Evolutionary conservation across 2,888 invertebrate genomes (phyloP).

Genomic region (Automeris io): DNA sequence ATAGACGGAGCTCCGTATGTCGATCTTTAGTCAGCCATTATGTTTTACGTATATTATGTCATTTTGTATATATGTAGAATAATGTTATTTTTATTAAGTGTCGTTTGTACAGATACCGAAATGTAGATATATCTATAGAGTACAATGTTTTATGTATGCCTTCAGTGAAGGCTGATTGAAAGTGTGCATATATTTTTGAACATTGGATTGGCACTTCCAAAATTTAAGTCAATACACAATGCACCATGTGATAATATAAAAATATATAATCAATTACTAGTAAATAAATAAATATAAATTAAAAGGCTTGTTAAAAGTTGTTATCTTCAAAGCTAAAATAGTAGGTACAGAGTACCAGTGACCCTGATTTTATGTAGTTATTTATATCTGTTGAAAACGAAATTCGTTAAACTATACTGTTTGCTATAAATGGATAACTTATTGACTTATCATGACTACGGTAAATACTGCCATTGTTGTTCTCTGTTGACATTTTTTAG

Average conservation of each 20-base stretch:
- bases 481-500: too few relatives aligned
- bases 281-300: conserved; percentile 29
- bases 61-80: conserved; percentile 43
- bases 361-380: neutral
- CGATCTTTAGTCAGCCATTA: conserved; percentile 61
- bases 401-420: neutral
- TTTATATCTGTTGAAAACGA: conserved; percentile 1
- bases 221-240: conserved; percentile 53
- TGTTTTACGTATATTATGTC: conserved; percentile 19
- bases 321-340: neutral
- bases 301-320: neutral
- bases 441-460: too few relatives aligned
- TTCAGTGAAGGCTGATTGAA: conserved; percentile 60
- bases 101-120: conserved; percentile 55
- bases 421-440: neutral
- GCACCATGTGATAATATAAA: conserved; percentile 2
- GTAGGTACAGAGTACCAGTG: neutral
- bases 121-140: conserved; percentile 54
- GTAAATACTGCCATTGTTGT: too few relatives aligned
- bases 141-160: conserved; percentile 64
- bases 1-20: conserved; percentile 62
- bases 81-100: conserved; percentile 42
- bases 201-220: conserved; percentile 56
- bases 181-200: conserved; percentile 38
- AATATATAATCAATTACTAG: conserved; percentile 30